Evolutionary conservation across 2,113 vertebrate genomes (phyloP).

Genomic region (Chelonoidis abingdonii): DNA sequence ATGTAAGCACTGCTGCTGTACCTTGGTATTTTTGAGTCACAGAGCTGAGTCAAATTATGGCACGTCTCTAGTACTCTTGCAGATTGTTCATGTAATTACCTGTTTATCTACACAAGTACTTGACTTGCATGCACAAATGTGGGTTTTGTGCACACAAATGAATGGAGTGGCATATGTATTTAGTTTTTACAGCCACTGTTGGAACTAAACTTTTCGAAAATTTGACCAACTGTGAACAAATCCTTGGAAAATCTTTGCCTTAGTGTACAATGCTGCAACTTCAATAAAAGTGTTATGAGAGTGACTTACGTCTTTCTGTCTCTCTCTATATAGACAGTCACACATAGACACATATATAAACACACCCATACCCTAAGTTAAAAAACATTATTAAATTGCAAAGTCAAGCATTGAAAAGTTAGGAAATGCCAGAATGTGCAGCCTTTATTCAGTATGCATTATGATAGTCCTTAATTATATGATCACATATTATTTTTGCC

Average conservation of each 20-base stretch:
- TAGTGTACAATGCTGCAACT: background rate
- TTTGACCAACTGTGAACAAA: background rate
- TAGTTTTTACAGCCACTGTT: background rate
- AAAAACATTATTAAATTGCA: background rate
- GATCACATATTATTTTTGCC: background rate
- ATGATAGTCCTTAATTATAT: background rate
- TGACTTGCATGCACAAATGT: background rate
- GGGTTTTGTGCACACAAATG: background rate
- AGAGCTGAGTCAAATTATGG: background rate
- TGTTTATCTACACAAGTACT: background rate
- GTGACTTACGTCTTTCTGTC: background rate
- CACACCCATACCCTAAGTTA: background rate
- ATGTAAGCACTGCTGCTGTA: slow-evolving; percentile 26
- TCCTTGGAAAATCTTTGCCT: background rate
- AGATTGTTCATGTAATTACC: background rate
- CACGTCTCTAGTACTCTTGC: background rate
- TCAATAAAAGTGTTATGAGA: background rate
- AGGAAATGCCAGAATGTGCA: background rate
- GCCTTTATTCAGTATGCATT: background rate
- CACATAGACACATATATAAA: background rate
- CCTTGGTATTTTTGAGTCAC: background rate
- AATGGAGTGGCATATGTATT: background rate
- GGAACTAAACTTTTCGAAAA: background rate
- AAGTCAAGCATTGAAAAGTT: background rate
- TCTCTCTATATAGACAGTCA: no score